Evolutionary conservation across 2,797 vertebrate genomes (phyloP).

Genomic region (Coregonus suidteri): DNA sequence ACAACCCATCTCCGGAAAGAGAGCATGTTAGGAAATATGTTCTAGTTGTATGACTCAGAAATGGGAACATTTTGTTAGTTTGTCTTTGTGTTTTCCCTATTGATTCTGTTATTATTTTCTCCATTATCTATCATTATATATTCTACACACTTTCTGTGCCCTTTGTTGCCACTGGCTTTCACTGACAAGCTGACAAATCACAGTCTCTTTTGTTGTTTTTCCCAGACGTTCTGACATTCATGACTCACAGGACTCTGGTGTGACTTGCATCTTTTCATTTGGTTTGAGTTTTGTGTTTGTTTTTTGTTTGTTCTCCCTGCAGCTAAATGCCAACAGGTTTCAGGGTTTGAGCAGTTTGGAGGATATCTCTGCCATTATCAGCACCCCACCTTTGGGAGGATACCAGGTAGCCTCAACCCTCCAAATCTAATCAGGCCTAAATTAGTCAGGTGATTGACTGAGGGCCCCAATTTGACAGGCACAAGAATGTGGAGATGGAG

Average conservation of each 20-base stretch:
- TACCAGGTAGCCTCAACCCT: constrained; percentile 81
- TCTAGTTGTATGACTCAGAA: constrained; percentile 52
- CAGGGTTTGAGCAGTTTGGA: constrained; percentile 82
- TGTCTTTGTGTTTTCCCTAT: constrained; percentile 32
- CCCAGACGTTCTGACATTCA: constrained; percentile 24
- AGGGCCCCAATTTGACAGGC: constrained; percentile 29
- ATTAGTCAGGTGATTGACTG: neutral
- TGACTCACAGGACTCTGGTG: neutral
- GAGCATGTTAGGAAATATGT: constrained; percentile 12
- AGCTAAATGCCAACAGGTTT: constrained; percentile 78
- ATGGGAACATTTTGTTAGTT: neutral
- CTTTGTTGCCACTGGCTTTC: constrained; percentile 55
- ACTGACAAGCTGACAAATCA: constrained; percentile 57
- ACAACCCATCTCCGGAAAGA: neutral
- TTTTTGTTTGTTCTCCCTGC: constrained; percentile 66
- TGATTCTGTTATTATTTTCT: constrained; percentile 61
- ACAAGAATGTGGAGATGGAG: constrained; percentile 10
- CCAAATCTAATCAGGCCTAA: neutral
- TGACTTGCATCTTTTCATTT: constrained; percentile 32
- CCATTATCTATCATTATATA: constrained; percentile 37
- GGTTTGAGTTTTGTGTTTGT: constrained; percentile 63
- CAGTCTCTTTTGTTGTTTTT: constrained; percentile 52
- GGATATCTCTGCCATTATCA: constrained; percentile 82
- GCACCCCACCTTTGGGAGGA: constrained; percentile 82
- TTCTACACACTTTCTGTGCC: constrained; percentile 56